These are phyloP conservation scores for Zygothrica quintamaculata DNA, from an alignment of 2,888 invertebrate genomes.

Conservation along the genomic window DNA sequence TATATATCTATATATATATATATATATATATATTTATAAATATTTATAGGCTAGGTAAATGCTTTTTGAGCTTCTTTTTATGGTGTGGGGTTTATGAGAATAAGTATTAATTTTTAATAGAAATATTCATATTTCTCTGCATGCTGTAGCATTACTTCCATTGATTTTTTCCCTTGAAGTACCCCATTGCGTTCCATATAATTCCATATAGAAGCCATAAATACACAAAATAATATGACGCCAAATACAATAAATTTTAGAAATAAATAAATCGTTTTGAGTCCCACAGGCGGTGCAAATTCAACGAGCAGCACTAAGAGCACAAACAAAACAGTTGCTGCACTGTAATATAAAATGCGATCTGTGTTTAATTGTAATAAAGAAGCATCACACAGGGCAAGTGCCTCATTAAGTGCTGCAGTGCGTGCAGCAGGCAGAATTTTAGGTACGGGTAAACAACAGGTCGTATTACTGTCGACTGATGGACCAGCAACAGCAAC, in stretches of 20 bases:
- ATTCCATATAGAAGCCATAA: slow-evolving; percentile 94
- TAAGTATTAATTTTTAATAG: slow-evolving; percentile 42
- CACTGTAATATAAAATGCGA: slow-evolving; percentile 81
- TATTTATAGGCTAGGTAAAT: slow-evolving; percentile 61
- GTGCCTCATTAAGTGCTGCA: slow-evolving; percentile 79
- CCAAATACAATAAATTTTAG: slow-evolving; percentile 88
- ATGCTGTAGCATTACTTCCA: slow-evolving; percentile 86
- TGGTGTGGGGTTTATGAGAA: neutral
- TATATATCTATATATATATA: slow-evolving; percentile 19
- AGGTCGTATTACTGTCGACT: slow-evolving; percentile 14
- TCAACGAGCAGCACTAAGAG: slow-evolving; percentile 80
- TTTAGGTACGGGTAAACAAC: slow-evolving; percentile 2
- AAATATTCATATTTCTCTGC: slow-evolving; percentile 75
- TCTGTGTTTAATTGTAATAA: slow-evolving; percentile 81
- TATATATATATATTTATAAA: slow-evolving; percentile 24
- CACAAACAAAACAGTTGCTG: slow-evolving; percentile 76
- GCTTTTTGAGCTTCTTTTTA: slow-evolving; percentile 72
- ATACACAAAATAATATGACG: slow-evolving; percentile 88
- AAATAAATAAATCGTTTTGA: slow-evolving; percentile 85
- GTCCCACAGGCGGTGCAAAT: slow-evolving; percentile 79
- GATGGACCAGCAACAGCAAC: neutral
- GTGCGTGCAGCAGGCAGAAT: slow-evolving; percentile 61
- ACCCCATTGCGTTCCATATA: slow-evolving; percentile 91
- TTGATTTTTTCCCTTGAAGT: slow-evolving; percentile 89
- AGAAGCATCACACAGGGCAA: slow-evolving; percentile 81